Percentiles rank a stretch among this genome's conserved stretches.
phyloP scores from a whole-genome alignment of 2,113 vertebrate species.

The Nanger granti region DNA sequence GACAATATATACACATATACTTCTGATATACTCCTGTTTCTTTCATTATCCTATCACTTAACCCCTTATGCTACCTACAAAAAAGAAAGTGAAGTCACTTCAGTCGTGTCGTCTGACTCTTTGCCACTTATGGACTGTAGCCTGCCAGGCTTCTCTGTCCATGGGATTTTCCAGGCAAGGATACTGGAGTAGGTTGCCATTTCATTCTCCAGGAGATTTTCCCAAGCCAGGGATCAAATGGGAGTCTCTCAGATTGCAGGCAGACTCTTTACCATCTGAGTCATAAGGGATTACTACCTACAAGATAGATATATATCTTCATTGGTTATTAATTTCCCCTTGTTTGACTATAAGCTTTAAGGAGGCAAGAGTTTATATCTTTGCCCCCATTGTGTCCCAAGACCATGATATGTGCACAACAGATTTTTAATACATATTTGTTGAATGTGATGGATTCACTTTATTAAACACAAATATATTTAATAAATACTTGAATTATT shows the following conservation, averaged over 20 bases:
- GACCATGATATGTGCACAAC: neutral
- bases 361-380: neutral
- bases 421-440: neutral
- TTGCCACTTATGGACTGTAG: neutral
- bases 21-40: neutral
- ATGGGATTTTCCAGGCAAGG: neutral
- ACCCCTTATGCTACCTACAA: neutral
- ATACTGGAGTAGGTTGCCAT: neutral
- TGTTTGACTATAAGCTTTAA: neutral
- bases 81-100: neutral
- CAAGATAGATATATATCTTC: neutral
- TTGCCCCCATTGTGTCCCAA: neutral
- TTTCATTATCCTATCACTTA: neutral
- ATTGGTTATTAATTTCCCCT: neutral
- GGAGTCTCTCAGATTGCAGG: neutral
- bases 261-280: neutral
- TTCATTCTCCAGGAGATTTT: neutral
- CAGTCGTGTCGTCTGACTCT: neutral
- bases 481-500: neutral
- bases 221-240: neutral
- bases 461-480: neutral
- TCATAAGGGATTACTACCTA: neutral
- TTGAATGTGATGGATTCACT: neutral
- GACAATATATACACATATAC: neutral
- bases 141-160: neutral